Percentiles rank a stretch among this genome's conserved stretches.
phyloP scores from a whole-genome alignment of 2,888 invertebrate species.

The Seira musarum region DNA sequence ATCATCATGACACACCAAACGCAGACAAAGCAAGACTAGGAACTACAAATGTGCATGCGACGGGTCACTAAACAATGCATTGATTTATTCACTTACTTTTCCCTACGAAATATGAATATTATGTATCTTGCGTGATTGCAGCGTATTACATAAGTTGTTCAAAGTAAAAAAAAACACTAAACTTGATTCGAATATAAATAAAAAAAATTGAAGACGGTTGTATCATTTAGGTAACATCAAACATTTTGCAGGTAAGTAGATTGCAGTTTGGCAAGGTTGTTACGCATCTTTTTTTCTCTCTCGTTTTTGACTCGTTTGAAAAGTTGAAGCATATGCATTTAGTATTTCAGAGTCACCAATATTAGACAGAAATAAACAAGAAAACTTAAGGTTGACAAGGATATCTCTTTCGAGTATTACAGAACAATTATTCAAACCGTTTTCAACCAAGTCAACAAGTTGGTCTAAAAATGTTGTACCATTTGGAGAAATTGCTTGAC shows the following conservation, averaged over 20 bases:
- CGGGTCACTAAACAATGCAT: not conserved
- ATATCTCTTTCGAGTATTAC: not conserved
- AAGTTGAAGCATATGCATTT: not conserved
- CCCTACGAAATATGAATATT: not conserved
- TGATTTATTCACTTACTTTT: too few species aligned
- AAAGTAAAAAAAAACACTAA: not conserved
- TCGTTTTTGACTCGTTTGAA: not conserved
- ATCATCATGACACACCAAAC: too few species aligned
- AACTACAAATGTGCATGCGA: not conserved
- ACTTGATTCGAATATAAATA: not conserved
- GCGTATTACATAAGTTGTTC: not conserved
- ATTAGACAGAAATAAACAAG: not conserved
- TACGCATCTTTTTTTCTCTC: constrained; percentile 4
- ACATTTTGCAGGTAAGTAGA: not conserved
- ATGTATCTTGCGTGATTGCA: not conserved
- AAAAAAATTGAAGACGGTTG: too few species aligned
- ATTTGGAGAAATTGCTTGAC: too few species aligned
- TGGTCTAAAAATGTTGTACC: too few species aligned
- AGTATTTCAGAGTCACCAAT: not conserved
- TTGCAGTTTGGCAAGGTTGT: constrained; percentile 13
- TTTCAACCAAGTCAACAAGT: not conserved
- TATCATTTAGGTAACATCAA: too few species aligned
- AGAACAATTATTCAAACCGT: not conserved
- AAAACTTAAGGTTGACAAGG: too few species aligned
- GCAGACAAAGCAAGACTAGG: not conserved